A percentile compares a stretch with the other conserved stretches of the same genome.
These are phyloP conservation scores for Noctua comes DNA, from an alignment of 2,888 invertebrate genomes.

Conservation along the genomic window DNA sequence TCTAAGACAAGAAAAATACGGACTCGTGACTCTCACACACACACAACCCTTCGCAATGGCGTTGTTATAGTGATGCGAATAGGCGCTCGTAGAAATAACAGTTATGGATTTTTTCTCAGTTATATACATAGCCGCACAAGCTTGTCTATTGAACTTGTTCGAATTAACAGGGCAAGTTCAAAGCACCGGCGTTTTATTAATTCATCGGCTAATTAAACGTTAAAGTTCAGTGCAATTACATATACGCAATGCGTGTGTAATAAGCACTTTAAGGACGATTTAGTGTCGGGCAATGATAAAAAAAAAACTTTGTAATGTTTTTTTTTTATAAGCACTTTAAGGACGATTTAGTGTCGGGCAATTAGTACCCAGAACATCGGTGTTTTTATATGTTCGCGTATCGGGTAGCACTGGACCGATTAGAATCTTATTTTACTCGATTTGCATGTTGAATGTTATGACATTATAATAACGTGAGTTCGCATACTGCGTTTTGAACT, in stretches of 20 bases:
- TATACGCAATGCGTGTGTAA: constrained; percentile 49
- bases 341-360: constrained; percentile 61
- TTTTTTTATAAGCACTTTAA: constrained; percentile 47
- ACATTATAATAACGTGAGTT: constrained; percentile 59
- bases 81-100: constrained; percentile 69
- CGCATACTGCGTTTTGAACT: constrained; percentile 54
- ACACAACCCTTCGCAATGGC: constrained; percentile 57
- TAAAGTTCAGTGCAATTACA: constrained; percentile 63
- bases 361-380: constrained; percentile 47
- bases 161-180: constrained; percentile 64
- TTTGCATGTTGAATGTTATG: constrained; percentile 65
- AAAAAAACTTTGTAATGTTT: too few relatives aligned
- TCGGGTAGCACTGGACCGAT: constrained; percentile 39
- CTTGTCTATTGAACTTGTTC: constrained; percentile 67
- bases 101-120: constrained; percentile 68
- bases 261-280: constrained; percentile 51
- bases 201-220: constrained; percentile 55
- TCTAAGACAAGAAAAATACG: constrained; percentile 69
- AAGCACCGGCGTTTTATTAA: constrained; percentile 57
- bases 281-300: constrained; percentile 64
- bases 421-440: constrained; percentile 57
- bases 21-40: constrained; percentile 77
- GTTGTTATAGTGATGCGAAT: constrained; percentile 72
- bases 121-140: constrained; percentile 53
- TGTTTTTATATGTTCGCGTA: constrained; percentile 47